Conservation (phyloP, 2,888 invertebrate species). For the Ormia ochracea region DNA sequence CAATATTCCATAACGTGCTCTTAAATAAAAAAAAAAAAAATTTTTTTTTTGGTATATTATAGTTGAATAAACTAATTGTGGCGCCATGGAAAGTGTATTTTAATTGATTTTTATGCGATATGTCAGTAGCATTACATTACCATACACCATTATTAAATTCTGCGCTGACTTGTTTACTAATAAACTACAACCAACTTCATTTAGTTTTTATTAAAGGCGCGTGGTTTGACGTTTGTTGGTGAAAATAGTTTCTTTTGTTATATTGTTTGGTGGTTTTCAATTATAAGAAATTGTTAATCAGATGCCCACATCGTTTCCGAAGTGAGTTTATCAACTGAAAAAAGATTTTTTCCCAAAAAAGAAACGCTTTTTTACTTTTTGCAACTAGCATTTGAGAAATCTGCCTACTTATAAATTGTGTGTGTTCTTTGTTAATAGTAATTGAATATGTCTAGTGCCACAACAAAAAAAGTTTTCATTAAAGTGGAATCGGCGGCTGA, state of each 20-base stretch:
- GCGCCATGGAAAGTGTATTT: no score
- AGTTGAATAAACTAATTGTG: no score
- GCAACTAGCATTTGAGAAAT: neutral
- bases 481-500: slow-evolving; percentile 76
- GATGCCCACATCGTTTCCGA: slow-evolving; percentile 13
- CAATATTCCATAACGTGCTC: no score
- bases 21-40: no score
- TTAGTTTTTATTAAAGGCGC: slow-evolving; percentile 37
- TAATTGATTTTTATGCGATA: no score
- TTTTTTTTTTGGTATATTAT: no score
- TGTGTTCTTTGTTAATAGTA: slow-evolving; percentile 37
- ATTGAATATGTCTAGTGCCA: slow-evolving; percentile 73
- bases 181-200: slow-evolving; percentile 47
- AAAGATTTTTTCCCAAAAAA: neutral
- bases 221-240: slow-evolving; percentile 45
- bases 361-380: neutral
- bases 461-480: slow-evolving; percentile 74
- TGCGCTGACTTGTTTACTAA: neutral
- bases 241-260: neutral
- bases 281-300: neutral
- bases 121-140: no score
- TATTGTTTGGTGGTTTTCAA: neutral
- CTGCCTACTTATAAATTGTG: neutral
- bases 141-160: no score
- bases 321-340: slow-evolving; percentile 33